These are phyloP conservation scores for Lasioglossum leucozonium DNA, from an alignment of 2,888 invertebrate genomes.

Conservation along the genomic window DNA sequence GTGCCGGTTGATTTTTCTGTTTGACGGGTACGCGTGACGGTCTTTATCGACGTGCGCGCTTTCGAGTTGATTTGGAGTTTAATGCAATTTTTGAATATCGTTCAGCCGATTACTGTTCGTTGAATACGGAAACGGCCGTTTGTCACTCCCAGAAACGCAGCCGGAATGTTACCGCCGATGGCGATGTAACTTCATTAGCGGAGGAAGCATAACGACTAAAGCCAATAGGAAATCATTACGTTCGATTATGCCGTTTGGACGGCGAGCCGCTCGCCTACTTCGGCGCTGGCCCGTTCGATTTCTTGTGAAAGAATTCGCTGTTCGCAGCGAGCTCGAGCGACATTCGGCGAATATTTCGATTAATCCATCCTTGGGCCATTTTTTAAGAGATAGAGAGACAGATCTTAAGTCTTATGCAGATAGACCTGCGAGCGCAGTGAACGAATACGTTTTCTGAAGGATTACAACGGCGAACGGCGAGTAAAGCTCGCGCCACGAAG, in stretches of 20 bases:
- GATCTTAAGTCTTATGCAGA: background rate
- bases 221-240: slow-evolving; percentile 10
- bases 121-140: background rate
- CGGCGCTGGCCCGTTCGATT: background rate
- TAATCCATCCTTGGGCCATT: too few relatives aligned
- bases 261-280: background rate
- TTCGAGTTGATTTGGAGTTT: background rate
- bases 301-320: too few relatives aligned
- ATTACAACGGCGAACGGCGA: background rate
- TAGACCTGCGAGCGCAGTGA: background rate
- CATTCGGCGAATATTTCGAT: too few relatives aligned
- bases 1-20: background rate
- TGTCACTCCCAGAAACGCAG: background rate
- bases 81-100: background rate
- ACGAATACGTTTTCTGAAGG: slow-evolving; percentile 2
- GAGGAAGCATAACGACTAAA: background rate
- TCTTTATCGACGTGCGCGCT: background rate
- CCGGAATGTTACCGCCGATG: background rate
- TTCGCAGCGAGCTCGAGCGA: too few relatives aligned
- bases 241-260: background rate
- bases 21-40: background rate
- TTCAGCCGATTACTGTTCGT: background rate
- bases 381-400: too few relatives aligned
- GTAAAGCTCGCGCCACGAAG: background rate
- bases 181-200: background rate